phyloP scores from a whole-genome alignment of 1,140 invertebrate genomes.

The Matsumurasca onukii region DNA sequence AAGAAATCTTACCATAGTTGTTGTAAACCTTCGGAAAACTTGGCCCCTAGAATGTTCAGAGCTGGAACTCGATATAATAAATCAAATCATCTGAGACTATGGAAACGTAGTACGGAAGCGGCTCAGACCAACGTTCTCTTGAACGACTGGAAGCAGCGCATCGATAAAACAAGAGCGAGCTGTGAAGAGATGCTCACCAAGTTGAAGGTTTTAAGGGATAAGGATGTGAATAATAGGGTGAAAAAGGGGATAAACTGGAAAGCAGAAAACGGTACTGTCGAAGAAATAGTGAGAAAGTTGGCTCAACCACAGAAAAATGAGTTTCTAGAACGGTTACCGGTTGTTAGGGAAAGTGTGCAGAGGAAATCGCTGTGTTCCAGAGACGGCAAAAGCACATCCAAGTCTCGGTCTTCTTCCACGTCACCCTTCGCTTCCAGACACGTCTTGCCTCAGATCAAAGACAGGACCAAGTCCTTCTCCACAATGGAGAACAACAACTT shows the following conservation, averaged over 20 bases:
- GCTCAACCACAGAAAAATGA: slow-evolving; percentile 28
- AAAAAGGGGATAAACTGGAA: slow-evolving; percentile 30
- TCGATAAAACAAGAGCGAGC: slow-evolving; percentile 32
- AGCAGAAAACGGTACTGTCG: slow-evolving; percentile 23
- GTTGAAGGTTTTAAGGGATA: slow-evolving; percentile 31
- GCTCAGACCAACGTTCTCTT: slow-evolving; percentile 26
- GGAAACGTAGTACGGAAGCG: slow-evolving; percentile 23
- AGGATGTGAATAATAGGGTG: slow-evolving; percentile 2
- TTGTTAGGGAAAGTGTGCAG: slow-evolving; percentile 22
- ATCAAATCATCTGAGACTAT: slow-evolving; percentile 20
- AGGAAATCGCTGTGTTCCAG: slow-evolving; percentile 16
- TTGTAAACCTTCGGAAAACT: slow-evolving; percentile 22
- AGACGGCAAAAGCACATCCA: not conserved
- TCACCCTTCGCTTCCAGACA: slow-evolving; percentile 3
- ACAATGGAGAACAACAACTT: slow-evolving; percentile 24
- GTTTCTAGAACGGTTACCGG: slow-evolving; percentile 29
- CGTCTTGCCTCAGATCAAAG: slow-evolving; percentile 28
- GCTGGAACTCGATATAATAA: slow-evolving; percentile 12
- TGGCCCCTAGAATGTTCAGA: slow-evolving; percentile 6
- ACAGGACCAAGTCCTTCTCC: slow-evolving; percentile 2
- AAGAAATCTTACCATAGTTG: slow-evolving; percentile 12
- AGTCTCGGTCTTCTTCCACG: not conserved
- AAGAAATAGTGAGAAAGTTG: slow-evolving; percentile 29
- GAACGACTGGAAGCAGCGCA: slow-evolving; percentile 29
- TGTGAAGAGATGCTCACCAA: slow-evolving; percentile 34